Evolutionary conservation across 2,888 invertebrate species (phyloP), one percentile per base, ranked within the genome.

Genomic region (Meliscaeva auricollis): DNA sequence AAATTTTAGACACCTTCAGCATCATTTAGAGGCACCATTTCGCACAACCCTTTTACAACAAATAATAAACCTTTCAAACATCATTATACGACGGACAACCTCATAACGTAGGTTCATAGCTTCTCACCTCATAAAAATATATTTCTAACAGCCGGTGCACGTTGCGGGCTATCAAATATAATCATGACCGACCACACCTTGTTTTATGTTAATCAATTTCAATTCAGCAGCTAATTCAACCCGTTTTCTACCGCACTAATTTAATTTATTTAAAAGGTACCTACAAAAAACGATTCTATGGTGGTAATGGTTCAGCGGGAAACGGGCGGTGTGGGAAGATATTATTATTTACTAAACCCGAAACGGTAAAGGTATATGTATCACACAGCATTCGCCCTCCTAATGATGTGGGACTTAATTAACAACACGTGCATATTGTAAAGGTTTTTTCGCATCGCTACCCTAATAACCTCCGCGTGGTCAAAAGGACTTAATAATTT

Each of bases 161-260:
- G 56, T 9, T 8, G 30, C 13, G 64, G 46, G 13, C 3, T 64
- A 74, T 78, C 54, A 83, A 78, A 82, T 46, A 66, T 44, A 44
- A 76, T 32, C 17, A 30, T 74, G 44, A 17, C 74, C 74, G 50
- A 58, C 75, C 75, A 32, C 84, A 66, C 70, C 70, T 70, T 66
- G 62, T 54, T 70, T 48, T 38, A 22, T 68, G 66, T 60, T 46
- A 75, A 84, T 80, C 75, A 72, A 84, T 84, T 84, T 75, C 70
- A 72, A 80, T 84, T 84, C 70, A 80, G 54, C 50, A 50, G 38
- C 79, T 66, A 75, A 70, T 76, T 76, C 70, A 54, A 72, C 84
- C 80, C 72, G 52, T 75, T 72, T 75, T 72, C 35, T 41, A 32
- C 54, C 75, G 58, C 58, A 64, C 84, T 58, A 66, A 77, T 79